These are phyloP conservation scores for Napeogenes sylphis DNA, from an alignment of 2,888 invertebrate species.

Conservation along the genomic window DNA sequence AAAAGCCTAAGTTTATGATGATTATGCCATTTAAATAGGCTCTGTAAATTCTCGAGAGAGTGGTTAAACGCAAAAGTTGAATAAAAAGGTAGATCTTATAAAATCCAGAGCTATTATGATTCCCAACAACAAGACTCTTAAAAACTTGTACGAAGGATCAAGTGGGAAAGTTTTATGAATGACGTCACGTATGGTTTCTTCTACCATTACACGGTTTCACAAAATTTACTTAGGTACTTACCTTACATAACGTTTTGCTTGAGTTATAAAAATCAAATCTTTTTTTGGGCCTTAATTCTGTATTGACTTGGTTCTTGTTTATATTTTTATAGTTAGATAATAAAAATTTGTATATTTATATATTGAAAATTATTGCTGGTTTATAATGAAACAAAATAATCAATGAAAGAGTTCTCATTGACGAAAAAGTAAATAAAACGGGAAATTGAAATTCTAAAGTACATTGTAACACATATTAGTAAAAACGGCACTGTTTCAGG, in stretches of 20 bases:
- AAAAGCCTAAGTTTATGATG: neutral
- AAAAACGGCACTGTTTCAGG: constrained; percentile 43
- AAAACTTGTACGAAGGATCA: constrained; percentile 7
- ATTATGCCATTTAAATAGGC: constrained; percentile 5
- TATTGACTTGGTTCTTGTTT: too few species aligned
- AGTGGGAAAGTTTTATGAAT: constrained; percentile 6
- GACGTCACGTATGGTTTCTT: neutral
- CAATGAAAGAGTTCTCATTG: neutral
- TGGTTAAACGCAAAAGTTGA: constrained; percentile 5
- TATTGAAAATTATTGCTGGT: too few species aligned
- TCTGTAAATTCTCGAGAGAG: constrained; percentile 1
- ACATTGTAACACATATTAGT: constrained; percentile 38
- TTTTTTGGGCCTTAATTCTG: too few species aligned
- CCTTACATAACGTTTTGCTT: too few species aligned
- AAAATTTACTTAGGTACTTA: neutral
- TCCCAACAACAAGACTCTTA: constrained; percentile 4
- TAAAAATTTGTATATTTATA: too few species aligned
- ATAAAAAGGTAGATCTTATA: constrained; percentile 7
- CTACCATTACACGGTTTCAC: neutral
- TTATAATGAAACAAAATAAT: neutral
- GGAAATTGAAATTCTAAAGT: neutral
- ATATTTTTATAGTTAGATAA: too few species aligned
- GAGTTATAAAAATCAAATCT: too few species aligned
- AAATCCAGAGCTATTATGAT: constrained; percentile 3
- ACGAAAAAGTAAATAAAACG: neutral